Evolutionary conservation across 2,888 invertebrate species (phyloP), one percentile per base, ranked within the genome.

Genomic region (Strigamia maritima): DNA sequence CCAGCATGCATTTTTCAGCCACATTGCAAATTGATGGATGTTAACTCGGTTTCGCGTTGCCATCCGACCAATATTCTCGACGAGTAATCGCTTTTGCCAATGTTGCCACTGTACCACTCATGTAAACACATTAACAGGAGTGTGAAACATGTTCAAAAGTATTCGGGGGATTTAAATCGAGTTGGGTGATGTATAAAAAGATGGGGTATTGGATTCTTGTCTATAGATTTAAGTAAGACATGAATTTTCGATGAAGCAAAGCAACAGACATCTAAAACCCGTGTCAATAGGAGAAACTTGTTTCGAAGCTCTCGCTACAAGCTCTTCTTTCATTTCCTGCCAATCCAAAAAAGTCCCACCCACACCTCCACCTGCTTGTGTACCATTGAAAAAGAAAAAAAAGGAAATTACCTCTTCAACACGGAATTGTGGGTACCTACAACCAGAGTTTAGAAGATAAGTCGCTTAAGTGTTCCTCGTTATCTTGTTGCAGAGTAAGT

Each of bases 261-360:
- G 35, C 35, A 35, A 35, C 35, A 35, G 10, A 35, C 35, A 6
- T 35, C 35, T 35, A 35, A 35, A 35, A 35, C 35, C 35, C 35
- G 10, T 35, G 35, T 35, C 35, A 35, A 35, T 35, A 35, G 35
- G 10, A 35, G 35, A 54, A 54, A 54, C 54, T 54, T n/a, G 22
- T 54, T 19, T 54, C 54, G 22, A 19, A 54, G n/a, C 19, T 54
- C 54, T 70, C 28, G 70, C 26, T 70, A 26, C 70, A 70, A 70
- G 70, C 70, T 70, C 70, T 70, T 70, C 70, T 70, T 70, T 70
- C 70, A 70, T 70, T 70, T 70, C 70, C 70, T 70, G 70, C 70
- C 70, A 70, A 70, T 70, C 70, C 12, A 28, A 70, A 28, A 65
- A 6, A 10, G 70, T 28, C 26, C 70, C 28, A 26, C 70, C 70